A percentile compares a stretch with the other conserved stretches of the same genome.
These are phyloP conservation scores for Drosophila testacea DNA, from an alignment of 2,888 invertebrate genomes.

Conservation along the genomic window DNA sequence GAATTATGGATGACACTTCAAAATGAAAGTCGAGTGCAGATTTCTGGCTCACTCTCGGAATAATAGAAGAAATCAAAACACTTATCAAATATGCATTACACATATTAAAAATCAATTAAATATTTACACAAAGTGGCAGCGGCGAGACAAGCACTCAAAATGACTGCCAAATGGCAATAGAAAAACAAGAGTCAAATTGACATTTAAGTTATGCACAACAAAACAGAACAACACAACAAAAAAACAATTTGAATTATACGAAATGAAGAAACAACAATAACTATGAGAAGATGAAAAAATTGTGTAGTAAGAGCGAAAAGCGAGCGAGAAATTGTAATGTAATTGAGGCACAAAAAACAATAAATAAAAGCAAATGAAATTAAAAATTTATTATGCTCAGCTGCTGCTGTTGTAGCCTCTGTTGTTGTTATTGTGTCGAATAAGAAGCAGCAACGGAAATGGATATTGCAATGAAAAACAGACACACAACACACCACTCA, in stretches of 20 bases:
- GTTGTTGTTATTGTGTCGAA: constrained; percentile 34
- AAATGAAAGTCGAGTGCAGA: constrained; percentile 27
- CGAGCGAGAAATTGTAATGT: constrained; percentile 59
- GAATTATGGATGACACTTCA: constrained; percentile 30
- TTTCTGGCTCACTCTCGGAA: constrained; percentile 1
- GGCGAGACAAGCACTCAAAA: constrained; percentile 48
- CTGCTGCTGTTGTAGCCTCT: constrained; percentile 31
- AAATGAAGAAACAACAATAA: constrained; percentile 22
- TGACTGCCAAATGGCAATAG: constrained; percentile 38
- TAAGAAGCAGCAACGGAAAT: constrained; percentile 66
- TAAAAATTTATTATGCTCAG: constrained; percentile 76
- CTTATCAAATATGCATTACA: constrained; percentile 71
- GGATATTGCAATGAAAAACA: constrained; percentile 71
- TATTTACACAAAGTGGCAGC: constrained; percentile 64
- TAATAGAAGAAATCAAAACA: constrained; percentile 39
- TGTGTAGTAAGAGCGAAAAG: constrained; percentile 14
- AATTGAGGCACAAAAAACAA: constrained; percentile 64
- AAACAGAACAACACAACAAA: neutral
- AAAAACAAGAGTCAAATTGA: constrained; percentile 27
- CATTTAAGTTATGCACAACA: constrained; percentile 37
- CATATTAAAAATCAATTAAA: constrained; percentile 79
- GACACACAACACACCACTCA: constrained; percentile 34
- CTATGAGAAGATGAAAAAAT: constrained; percentile 1
- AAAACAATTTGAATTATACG: constrained; percentile 48
- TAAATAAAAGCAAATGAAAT: constrained; percentile 73